A percentile compares a stretch with the other conserved stretches of the same genome.
Evolutionary conservation across 2,888 invertebrate species (phyloP).

Genomic region (Synanthedon tipuliformis): DNA sequence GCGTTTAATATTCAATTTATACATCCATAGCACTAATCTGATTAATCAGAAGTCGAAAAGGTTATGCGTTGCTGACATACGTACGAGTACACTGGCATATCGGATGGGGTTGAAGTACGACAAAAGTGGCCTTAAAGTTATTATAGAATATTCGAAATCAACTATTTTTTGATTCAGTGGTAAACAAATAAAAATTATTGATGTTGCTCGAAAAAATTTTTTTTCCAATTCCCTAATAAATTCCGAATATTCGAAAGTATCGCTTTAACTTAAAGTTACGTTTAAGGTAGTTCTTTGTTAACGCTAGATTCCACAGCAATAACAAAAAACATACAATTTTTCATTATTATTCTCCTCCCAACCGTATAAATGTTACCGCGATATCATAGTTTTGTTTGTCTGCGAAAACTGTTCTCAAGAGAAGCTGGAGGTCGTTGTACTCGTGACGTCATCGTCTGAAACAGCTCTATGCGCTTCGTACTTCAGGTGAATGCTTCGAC

Average conservation of each 20-base stretch:
- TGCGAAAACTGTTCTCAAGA: conserved; percentile 41
- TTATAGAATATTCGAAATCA: no score
- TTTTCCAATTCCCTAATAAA: no score
- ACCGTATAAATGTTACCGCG: conserved; percentile 4
- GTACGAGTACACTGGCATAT: no score
- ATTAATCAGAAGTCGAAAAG: conserved; percentile 14
- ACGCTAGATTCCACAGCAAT: no score
- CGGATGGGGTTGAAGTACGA: no score
- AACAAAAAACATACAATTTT: not conserved
- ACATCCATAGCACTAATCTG: conserved; percentile 25
- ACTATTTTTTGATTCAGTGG: no score
- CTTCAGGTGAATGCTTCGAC: not conserved
- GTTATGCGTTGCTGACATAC: not conserved
- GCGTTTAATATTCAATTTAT: conserved; percentile 36
- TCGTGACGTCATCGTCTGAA: conserved; percentile 43
- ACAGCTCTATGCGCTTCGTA: conserved; percentile 6
- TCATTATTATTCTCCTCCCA: not conserved
- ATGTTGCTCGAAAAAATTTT: no score
- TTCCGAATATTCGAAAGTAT: no score
- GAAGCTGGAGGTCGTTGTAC: conserved; percentile 39
- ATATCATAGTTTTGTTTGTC: not conserved
- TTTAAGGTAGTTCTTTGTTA: no score
- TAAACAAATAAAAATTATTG: no score
- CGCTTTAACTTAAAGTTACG: no score
- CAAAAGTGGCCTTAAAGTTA: no score